A percentile compares a stretch with the other conserved stretches of the same genome.
Evolutionary conservation across 2,797 vertebrate genomes (phyloP).

Genomic region (Hydrocynus forskahlii): DNA sequence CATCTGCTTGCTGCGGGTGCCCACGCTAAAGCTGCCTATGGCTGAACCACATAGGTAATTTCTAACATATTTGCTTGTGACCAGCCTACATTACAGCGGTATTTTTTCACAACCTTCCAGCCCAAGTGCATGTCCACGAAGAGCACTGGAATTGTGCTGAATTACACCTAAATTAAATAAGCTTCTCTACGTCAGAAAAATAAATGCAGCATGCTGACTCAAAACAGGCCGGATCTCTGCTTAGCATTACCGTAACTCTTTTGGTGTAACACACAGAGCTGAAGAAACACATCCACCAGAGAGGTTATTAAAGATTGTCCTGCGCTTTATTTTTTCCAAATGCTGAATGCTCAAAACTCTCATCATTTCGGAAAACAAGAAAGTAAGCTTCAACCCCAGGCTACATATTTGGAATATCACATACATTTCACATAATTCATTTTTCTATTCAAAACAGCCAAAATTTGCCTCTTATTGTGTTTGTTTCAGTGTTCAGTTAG

Average conservation of each 20-base stretch:
- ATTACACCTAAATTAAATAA: slow-evolving; percentile 66
- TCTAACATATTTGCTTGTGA: slow-evolving; percentile 46
- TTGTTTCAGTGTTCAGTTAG: background rate
- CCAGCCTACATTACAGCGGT: slow-evolving; percentile 40
- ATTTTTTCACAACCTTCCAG: slow-evolving; percentile 47
- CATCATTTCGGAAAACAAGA: background rate
- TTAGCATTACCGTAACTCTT: slow-evolving; percentile 54
- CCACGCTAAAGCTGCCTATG: slow-evolving; percentile 28
- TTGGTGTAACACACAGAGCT: slow-evolving; percentile 38
- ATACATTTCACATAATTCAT: background rate
- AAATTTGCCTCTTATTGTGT: background rate
- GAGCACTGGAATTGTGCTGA: slow-evolving; percentile 46
- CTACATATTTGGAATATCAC: background rate
- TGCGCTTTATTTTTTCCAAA: background rate
- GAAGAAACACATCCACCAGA: slow-evolving; percentile 44
- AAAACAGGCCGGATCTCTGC: slow-evolving; percentile 56
- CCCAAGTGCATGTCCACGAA: slow-evolving; percentile 44
- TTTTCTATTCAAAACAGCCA: too few species aligned
- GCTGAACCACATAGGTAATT: slow-evolving; percentile 46
- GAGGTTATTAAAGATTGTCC: background rate
- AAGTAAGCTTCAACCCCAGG: too few species aligned
- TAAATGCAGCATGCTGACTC: slow-evolving; percentile 52
- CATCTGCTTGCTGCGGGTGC: slow-evolving; percentile 25
- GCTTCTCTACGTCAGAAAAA: slow-evolving; percentile 56
- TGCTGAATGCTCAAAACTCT: background rate